Percentiles rank a stretch among this genome's conserved stretches.
Evolutionary conservation across 2,888 invertebrate genomes (phyloP).

Genomic region (Dyspetes luteomarginatus): DNA sequence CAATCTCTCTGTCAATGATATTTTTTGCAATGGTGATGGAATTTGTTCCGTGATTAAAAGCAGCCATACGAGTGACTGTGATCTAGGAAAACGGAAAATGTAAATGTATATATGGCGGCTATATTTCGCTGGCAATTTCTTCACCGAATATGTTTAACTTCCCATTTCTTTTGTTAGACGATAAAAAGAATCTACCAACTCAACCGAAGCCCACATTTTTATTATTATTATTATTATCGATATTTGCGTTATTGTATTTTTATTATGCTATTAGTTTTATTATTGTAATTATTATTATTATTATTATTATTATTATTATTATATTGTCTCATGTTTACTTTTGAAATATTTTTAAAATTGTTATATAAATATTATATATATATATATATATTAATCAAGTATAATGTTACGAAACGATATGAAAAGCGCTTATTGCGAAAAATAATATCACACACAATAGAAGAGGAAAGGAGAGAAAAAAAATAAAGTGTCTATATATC

Average conservation of each 20-base stretch:
- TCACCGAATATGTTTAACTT: constrained; percentile 69
- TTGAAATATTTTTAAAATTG: constrained; percentile 79
- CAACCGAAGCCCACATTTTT: constrained; percentile 49
- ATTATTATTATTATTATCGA: constrained; percentile 58
- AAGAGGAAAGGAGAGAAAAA: constrained; percentile 53
- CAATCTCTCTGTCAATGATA: constrained; percentile 22
- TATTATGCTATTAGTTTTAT: constrained; percentile 69
- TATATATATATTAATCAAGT: constrained; percentile 75
- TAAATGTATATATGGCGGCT: constrained; percentile 79
- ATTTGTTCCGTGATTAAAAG: constrained; percentile 76
- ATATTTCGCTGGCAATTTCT: constrained; percentile 75
- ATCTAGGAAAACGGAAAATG: constrained; percentile 78
- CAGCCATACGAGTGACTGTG: constrained; percentile 80
- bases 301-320: constrained; percentile 75
- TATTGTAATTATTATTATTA: constrained; percentile 72
- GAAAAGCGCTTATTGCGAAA: constrained; percentile 65
- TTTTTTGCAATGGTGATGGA: constrained; percentile 76
- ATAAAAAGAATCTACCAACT: constrained; percentile 20
- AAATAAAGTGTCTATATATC: constrained; percentile 66
- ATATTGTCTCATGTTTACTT: constrained; percentile 77
- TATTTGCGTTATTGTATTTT: constrained; percentile 70
- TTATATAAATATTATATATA: constrained; percentile 73
- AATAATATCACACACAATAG: constrained; percentile 68
- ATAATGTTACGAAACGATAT: constrained; percentile 74
- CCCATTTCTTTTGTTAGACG: constrained; percentile 25